These are phyloP conservation scores for Calephelis virginiensis DNA, from an alignment of 1,140 invertebrate genomes.

Conservation along the genomic window DNA sequence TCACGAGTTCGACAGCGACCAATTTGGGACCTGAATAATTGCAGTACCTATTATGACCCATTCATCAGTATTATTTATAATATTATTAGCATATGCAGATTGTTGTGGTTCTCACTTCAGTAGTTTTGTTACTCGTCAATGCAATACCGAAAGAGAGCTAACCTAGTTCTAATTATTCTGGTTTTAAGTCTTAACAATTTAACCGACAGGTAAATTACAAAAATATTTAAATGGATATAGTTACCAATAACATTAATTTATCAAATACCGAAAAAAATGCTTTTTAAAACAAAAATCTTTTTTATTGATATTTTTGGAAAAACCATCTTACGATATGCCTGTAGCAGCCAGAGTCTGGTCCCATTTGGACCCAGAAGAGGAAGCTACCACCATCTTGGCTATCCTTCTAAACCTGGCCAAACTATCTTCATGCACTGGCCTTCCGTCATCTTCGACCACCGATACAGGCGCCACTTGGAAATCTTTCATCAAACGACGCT, in stretches of 20 bases:
- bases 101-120: too few relatives aligned
- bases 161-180: too few relatives aligned
- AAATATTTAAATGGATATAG: too few relatives aligned
- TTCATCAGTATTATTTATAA: too few relatives aligned
- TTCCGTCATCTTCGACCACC: constrained; percentile 79
- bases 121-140: too few relatives aligned
- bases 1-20: constrained; percentile 84
- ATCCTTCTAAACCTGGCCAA: constrained; percentile 85
- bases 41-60: neutral
- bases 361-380: constrained; percentile 84
- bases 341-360: constrained; percentile 82
- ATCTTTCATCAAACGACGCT: constrained; percentile 90
- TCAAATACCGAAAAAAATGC: too few relatives aligned
- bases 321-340: constrained; percentile 75
- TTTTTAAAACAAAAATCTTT: too few relatives aligned
- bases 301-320: neutral
- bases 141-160: too few relatives aligned
- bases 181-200: too few relatives aligned
- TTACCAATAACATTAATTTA: too few relatives aligned
- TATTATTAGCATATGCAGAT: too few relatives aligned
- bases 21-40: constrained; percentile 83
- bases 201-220: too few relatives aligned
- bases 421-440: constrained; percentile 81
- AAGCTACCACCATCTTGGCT: constrained; percentile 84
- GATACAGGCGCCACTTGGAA: constrained; percentile 88